Base-by-base conservation (phyloP, 2,888 invertebrate species). In the Leptogaster cylindrica region DNA sequence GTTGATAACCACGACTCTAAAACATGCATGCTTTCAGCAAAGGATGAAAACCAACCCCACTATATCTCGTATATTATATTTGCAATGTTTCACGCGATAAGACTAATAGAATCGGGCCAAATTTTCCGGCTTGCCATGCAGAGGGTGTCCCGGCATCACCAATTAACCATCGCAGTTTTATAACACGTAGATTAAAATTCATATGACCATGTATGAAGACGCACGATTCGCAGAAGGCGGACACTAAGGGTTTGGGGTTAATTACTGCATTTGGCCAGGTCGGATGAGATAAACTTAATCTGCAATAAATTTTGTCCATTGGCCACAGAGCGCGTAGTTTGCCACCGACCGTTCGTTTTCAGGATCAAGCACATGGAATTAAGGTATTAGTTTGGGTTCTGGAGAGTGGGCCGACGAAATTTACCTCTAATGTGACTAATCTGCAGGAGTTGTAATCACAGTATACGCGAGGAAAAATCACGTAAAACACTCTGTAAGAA, bases 181-280 rank as follows among this genome's bases (percentile, higher is more conserved):
- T 44, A 44, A 63, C 46, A 46, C 63, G 63, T 44, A 28, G 63
- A 63, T 63, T 63, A 63, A 63, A 63, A 63, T 63, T 41, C 63
- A 63, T 63, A 28, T 46, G 41, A 44, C 28, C 63, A 44, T 63
- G 63, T 63, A 46, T 25, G 44, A 28, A 41, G 20, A 7, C 10
- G 8, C 10, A 23, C 4, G 20, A n/a, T 14, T 12, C 12, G 18
- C 12, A 39, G n/a, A n/a, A n/a, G n/a, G 16, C 48, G 48, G 44
- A 36, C 33, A 18, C 41, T 48, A 51, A 63, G 70, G 73, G 73
- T 73, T 70, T 74, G 74, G 70, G 76, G 75, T 74, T 75, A 75
- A 75, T 75, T 76, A 75, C 75, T 73, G 72, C 73, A 74, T 75
- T 75, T 74, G 75, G 75, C 71, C 74, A 75, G 75, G 75, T 75